These are phyloP conservation scores for Suillia variegata DNA, from an alignment of 2,888 invertebrate species.

Conservation along the genomic window DNA sequence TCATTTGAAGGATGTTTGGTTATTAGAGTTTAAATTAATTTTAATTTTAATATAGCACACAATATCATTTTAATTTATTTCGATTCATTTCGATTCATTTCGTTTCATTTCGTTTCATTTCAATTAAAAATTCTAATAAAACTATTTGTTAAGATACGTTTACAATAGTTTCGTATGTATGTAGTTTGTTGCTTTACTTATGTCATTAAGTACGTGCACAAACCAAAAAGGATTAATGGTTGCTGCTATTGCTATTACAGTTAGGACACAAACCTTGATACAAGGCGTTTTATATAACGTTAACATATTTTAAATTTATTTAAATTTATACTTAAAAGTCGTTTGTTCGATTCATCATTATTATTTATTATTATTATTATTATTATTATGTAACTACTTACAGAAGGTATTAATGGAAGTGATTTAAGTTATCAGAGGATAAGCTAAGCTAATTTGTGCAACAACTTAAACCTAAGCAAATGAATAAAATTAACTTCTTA, in stretches of 20 bases:
- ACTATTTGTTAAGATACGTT: no score
- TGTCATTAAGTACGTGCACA: conserved; percentile 16
- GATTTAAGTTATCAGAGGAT: no score
- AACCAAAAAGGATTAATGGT: no score
- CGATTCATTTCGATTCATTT: not conserved
- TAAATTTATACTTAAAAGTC: no score
- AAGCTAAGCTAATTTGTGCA: not conserved
- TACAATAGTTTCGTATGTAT: no score
- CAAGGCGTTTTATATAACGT: conserved; percentile 50
- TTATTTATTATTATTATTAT: no score
- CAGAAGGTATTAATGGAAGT: no score
- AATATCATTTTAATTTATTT: conserved; percentile 9
- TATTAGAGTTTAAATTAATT: conserved; percentile 14
- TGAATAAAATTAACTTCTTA: not conserved
- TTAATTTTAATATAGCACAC: conserved; percentile 48
- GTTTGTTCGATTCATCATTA: no score
- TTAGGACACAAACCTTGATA: conserved; percentile 59
- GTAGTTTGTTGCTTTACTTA: conserved; percentile 13
- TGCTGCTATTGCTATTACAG: conserved; percentile 27
- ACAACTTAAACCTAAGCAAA: not conserved
- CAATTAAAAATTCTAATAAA: not conserved
- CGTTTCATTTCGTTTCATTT: no score
- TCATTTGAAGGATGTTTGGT: no score
- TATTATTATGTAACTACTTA: no score
- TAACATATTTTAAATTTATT: not conserved